phyloP scores from a whole-genome alignment of 2,888 invertebrate species.

The Chaetogeoica ovagalla region DNA sequence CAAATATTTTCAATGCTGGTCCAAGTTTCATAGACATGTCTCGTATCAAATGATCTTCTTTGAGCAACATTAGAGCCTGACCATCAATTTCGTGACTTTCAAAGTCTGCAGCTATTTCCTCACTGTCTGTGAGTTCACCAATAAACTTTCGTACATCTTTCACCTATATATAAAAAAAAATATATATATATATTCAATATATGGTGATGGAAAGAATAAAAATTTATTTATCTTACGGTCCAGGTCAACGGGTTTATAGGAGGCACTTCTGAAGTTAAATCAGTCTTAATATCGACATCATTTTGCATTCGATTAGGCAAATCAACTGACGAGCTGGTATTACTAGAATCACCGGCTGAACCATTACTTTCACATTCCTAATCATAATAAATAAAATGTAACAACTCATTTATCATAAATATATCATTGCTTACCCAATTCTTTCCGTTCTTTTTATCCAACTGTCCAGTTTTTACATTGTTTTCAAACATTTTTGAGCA shows the following conservation, averaged over 20 bases:
- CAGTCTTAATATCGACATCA: slow-evolving; percentile 27
- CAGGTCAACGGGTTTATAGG: slow-evolving; percentile 70
- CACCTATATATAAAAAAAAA: slow-evolving; percentile 50
- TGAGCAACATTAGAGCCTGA: slow-evolving; percentile 86
- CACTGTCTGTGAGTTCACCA: slow-evolving; percentile 83
- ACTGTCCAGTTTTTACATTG: slow-evolving; percentile 26
- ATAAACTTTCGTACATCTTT: slow-evolving; percentile 66
- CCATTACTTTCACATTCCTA: slow-evolving; percentile 51
- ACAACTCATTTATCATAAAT: background rate
- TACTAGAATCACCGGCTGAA: slow-evolving; percentile 48
- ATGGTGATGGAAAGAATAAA: background rate
- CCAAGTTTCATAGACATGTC: slow-evolving; percentile 95
- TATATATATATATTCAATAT: background rate
- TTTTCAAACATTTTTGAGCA: slow-evolving; percentile 41
- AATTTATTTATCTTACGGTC: slow-evolving; percentile 62
- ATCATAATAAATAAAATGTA: background rate
- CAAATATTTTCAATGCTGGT: slow-evolving; percentile 93
- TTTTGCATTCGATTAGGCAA: slow-evolving; percentile 33
- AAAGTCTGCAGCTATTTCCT: slow-evolving; percentile 92
- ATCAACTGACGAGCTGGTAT: slow-evolving; percentile 35
- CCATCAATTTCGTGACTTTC: slow-evolving; percentile 94
- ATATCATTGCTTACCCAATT: slow-evolving; percentile 52
- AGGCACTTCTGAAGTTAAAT: slow-evolving; percentile 57
- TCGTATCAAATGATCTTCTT: slow-evolving; percentile 91
- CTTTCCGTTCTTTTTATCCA: slow-evolving; percentile 50